A percentile compares a stretch with the other conserved stretches of the same genome.
phyloP scores from a whole-genome alignment of 1,140 invertebrate species.

The Trichonephila clavata region DNA sequence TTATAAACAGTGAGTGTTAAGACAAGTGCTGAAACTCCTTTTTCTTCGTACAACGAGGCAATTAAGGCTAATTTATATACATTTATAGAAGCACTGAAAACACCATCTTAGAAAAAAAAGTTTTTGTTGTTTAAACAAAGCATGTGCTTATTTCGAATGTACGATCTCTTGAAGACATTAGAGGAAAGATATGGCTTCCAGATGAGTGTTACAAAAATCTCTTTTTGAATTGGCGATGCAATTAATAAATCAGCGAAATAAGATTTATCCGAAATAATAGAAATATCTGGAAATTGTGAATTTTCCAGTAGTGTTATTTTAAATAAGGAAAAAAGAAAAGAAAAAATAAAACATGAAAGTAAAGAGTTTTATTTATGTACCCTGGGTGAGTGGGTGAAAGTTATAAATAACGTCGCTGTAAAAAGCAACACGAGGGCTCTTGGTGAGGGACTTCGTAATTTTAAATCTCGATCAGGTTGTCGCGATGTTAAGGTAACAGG shows the following conservation, averaged over 20 bases:
- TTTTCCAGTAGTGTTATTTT: too few relatives aligned
- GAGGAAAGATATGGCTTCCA: slow-evolving; percentile 13
- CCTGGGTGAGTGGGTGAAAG: too few relatives aligned
- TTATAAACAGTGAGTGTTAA: background rate
- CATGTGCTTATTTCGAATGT: background rate
- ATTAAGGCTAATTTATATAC: background rate
- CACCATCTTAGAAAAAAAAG: background rate
- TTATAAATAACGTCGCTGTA: too few relatives aligned
- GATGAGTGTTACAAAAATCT: background rate
- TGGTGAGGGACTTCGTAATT: too few relatives aligned
- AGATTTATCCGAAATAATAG: background rate
- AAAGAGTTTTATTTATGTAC: too few relatives aligned
- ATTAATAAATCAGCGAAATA: slow-evolving; percentile 34
- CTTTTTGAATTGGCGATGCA: background rate
- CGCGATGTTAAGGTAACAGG: too few relatives aligned
- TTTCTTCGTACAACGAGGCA: background rate
- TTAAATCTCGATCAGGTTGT: too few relatives aligned
- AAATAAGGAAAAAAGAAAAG: too few relatives aligned
- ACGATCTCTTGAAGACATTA: background rate
- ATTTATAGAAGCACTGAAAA: background rate
- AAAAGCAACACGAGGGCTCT: too few relatives aligned
- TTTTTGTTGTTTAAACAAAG: background rate
- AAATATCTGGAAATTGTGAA: background rate
- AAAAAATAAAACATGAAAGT: too few relatives aligned
- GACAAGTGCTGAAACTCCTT: background rate